phyloP scores from a whole-genome alignment of 1,140 invertebrate genomes.

The Luehdorfia chinensis region DNA sequence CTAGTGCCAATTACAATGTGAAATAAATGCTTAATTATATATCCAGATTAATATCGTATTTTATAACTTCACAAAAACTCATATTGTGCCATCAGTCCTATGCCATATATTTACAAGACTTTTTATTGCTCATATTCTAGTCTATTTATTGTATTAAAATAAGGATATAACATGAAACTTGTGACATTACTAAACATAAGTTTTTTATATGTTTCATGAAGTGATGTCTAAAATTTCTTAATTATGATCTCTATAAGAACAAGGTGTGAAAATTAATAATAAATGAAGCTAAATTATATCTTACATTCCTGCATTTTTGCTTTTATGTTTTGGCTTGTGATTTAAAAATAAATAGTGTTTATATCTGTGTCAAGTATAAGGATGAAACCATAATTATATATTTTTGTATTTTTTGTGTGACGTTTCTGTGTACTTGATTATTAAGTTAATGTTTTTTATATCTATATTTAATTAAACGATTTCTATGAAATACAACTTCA shows the following conservation, averaged over 20 bases:
- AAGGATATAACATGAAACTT: slow-evolving; percentile 25
- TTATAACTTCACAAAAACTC: slow-evolving; percentile 9
- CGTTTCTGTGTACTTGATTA: slow-evolving; percentile 34
- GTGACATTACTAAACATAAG: slow-evolving; percentile 8
- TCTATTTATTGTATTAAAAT: slow-evolving; percentile 66
- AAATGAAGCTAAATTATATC: slow-evolving; percentile 25
- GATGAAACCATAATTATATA: slow-evolving; percentile 18
- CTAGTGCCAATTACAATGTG: slow-evolving; percentile 48
- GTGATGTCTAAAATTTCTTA: not conserved
- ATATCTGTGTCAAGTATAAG: slow-evolving; percentile 15
- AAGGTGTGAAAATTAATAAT: not conserved
- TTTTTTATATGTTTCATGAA: not conserved
- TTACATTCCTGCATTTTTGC: slow-evolving; percentile 41
- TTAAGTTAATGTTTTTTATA: slow-evolving; percentile 42
- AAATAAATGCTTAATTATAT: slow-evolving; percentile 15
- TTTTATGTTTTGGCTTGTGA: slow-evolving; percentile 22
- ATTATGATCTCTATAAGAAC: slow-evolving; percentile 43
- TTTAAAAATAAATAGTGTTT: slow-evolving; percentile 16
- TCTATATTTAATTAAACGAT: slow-evolving; percentile 38
- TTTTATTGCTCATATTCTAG: slow-evolving; percentile 75
- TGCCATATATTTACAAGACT: slow-evolving; percentile 63
- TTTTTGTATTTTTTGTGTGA: slow-evolving; percentile 33
- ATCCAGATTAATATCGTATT: not conserved
- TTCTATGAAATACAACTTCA: slow-evolving; percentile 7
- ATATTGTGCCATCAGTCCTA: slow-evolving; percentile 58